phyloP scores from a whole-genome alignment of 2,888 invertebrate genomes.

The Tiliacea aurago region DNA sequence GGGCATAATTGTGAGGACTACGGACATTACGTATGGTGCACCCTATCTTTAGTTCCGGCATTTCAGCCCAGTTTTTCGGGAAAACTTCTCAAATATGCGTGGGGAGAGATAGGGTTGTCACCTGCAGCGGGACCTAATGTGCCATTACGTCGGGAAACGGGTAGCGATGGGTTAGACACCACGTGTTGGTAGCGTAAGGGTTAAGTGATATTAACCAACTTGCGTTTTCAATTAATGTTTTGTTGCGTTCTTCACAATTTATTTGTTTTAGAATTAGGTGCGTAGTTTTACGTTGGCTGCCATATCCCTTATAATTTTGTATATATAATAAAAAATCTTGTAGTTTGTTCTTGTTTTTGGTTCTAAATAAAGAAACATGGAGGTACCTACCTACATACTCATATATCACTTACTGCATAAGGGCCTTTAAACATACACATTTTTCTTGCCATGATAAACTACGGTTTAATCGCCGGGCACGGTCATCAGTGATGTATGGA shows the following conservation, averaged over 20 bases:
- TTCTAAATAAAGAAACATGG: background rate
- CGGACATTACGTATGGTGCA: slow-evolving; percentile 60
- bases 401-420: background rate
- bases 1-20: slow-evolving; percentile 37
- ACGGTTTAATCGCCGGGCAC: no score
- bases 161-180: slow-evolving; percentile 62
- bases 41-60: slow-evolving; percentile 52
- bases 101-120: slow-evolving; percentile 83
- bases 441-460: no score
- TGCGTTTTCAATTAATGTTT: slow-evolving; percentile 70
- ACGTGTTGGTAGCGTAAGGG: slow-evolving; percentile 63
- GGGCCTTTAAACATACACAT: no score
- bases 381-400: background rate
- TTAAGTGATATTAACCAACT: slow-evolving; percentile 63
- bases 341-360: background rate
- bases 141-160: slow-evolving; percentile 84
- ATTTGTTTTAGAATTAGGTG: slow-evolving; percentile 38
- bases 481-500: no score
- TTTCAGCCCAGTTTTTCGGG: slow-evolving; percentile 65
- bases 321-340: no score
- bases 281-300: slow-evolving; percentile 23
- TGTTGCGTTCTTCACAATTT: slow-evolving; percentile 54
- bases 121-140: slow-evolving; percentile 86
- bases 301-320: background rate
- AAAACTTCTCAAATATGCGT: slow-evolving; percentile 84